Conservation (phyloP, 1,140 invertebrate genomes). For the Phymorhynchus buccinoides region DNA sequence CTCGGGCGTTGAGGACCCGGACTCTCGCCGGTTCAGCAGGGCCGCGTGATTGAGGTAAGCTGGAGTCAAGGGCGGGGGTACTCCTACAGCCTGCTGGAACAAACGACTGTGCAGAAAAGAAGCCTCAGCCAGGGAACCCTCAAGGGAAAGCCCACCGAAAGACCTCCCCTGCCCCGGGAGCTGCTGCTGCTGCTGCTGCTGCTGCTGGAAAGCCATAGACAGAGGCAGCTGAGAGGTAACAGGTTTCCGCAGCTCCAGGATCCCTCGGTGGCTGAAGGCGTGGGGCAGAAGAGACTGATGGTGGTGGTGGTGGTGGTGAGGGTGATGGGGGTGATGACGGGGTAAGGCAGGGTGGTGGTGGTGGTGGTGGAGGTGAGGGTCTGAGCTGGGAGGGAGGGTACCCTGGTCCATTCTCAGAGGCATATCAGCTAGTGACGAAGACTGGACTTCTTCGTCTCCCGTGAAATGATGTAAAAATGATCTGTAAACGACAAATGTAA, state of each 20-base stretch:
- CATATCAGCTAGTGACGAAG: constrained; percentile 26
- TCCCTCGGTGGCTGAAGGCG: constrained; percentile 22
- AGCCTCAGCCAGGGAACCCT: neutral
- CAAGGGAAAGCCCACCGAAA: neutral
- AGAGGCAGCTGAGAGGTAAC: neutral
- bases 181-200: constrained; percentile 1
- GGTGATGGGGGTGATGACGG: neutral
- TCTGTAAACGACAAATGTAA: no score
- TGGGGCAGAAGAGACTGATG: neutral
- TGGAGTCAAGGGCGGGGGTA: neutral
- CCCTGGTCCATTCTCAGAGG: constrained; percentile 42
- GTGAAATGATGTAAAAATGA: no score
- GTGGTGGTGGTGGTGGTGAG: constrained; percentile 28
- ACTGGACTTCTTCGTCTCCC: neutral
- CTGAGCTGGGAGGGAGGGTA: constrained; percentile 6
- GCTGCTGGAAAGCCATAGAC: constrained; percentile 18
- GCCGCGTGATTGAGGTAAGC: neutral
- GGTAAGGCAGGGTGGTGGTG: neutral
- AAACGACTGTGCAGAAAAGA: neutral
- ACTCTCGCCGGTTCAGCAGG: neutral
- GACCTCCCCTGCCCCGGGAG: neutral
- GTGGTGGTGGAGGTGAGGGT: neutral
- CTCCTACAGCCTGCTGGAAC: neutral
- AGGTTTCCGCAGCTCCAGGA: constrained; percentile 39
- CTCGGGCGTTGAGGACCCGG: constrained; percentile 6